Conservation (phyloP, 2,113 vertebrate genomes). For the Hirundichthys speculiger region DNA sequence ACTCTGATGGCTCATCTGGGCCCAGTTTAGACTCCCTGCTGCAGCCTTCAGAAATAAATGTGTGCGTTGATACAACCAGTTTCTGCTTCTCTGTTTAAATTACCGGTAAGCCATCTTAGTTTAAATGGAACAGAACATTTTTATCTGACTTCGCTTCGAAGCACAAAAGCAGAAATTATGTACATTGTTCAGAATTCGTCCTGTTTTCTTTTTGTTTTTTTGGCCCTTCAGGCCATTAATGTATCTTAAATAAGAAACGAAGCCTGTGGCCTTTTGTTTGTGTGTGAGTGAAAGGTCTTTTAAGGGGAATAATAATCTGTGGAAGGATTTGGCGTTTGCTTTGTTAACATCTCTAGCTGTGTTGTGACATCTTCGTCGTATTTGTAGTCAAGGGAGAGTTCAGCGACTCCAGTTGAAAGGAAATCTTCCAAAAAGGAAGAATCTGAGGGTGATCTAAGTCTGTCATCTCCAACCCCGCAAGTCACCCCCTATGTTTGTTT, state of each 20-base stretch:
- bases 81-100: constrained; percentile 15
- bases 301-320: constrained; percentile 12
- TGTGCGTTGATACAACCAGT: constrained; percentile 7
- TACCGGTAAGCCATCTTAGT: background rate
- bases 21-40: constrained; percentile 8
- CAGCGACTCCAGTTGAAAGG: constrained; percentile 48
- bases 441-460: constrained; percentile 52
- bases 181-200: constrained; percentile 8
- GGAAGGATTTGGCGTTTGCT: constrained; percentile 47
- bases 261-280: constrained; percentile 7
- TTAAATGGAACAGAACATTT: background rate
- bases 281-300: constrained; percentile 16
- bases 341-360: constrained; percentile 48
- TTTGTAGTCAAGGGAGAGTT: constrained; percentile 16
- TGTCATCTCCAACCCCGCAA: constrained; percentile 30
- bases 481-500: constrained; percentile 34
- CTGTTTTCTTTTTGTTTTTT: constrained; percentile 8
- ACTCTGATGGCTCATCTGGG: constrained; percentile 23
- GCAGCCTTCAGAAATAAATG: constrained; percentile 4
- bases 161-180: constrained; percentile 11
- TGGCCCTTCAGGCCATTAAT: background rate
- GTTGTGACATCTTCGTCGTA: constrained; percentile 36
- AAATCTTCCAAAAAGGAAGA: constrained; percentile 45
- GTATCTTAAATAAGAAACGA: constrained; percentile 27
- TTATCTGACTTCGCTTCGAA: background rate